phyloP scores from a whole-genome alignment of 2,113 vertebrate species.

The Boulengeromyrus knoepffleri region DNA sequence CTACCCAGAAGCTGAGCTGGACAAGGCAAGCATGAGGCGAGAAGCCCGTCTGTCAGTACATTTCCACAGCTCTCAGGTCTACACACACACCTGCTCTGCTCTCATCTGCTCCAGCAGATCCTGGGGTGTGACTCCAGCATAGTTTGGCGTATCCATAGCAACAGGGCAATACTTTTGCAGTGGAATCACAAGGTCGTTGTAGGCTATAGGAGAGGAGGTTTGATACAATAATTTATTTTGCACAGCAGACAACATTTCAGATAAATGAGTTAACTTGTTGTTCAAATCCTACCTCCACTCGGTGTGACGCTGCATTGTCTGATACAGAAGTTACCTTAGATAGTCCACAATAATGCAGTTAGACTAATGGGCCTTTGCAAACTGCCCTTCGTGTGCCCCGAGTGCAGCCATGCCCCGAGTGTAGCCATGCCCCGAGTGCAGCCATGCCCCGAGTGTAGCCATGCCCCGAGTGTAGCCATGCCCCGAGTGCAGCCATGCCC shows the following conservation, averaged over 20 bases:
- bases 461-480: no score
- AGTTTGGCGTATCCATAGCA: slow-evolving; percentile 61
- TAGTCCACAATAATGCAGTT: not conserved
- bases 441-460: no score
- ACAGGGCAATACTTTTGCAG: slow-evolving; percentile 58
- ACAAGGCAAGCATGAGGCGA: not conserved
- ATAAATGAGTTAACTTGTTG: not conserved
- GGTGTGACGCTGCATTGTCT: not conserved
- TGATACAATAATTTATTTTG: not conserved
- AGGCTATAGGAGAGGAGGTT: slow-evolving; percentile 45
- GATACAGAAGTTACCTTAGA: not conserved
- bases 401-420: no score
- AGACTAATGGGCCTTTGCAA: not conserved
- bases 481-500: no score
- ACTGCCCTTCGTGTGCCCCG: not conserved
- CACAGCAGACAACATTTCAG: not conserved
- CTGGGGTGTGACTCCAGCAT: slow-evolving; percentile 66
- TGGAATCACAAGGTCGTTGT: slow-evolving; percentile 68
- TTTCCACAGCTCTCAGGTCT: not conserved
- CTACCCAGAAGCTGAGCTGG: not conserved
- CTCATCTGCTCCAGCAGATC: slow-evolving; percentile 61
- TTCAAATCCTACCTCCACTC: not conserved
- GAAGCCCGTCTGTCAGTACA: not conserved
- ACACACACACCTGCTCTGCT: slow-evolving; percentile 40
- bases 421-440: no score